These are phyloP conservation scores for Sitta europaea DNA, from an alignment of 2,113 vertebrate species.

Conservation along the genomic window DNA sequence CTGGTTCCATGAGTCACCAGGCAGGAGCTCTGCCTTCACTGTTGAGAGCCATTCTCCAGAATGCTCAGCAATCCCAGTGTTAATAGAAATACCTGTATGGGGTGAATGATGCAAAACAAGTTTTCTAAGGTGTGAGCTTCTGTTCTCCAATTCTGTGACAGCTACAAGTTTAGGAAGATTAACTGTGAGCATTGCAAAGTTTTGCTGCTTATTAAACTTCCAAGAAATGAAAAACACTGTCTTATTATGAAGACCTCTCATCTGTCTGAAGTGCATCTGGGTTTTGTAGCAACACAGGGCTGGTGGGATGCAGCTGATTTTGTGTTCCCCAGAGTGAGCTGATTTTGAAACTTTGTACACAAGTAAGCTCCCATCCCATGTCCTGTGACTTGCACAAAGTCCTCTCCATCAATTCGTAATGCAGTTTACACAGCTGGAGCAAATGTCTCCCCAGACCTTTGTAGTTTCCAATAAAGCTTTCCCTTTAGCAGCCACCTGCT, in stretches of 20 bases:
- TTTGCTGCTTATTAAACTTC: background rate
- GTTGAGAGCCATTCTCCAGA: background rate
- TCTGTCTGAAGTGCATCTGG: background rate
- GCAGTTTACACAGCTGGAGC: conserved; percentile 37
- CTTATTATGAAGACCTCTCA: background rate
- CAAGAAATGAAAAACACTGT: background rate
- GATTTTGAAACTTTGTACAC: background rate
- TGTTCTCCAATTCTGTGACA: background rate
- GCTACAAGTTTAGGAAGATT: background rate
- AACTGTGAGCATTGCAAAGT: background rate
- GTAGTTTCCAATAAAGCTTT: conserved; percentile 41
- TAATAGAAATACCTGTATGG: background rate
- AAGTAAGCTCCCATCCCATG: background rate
- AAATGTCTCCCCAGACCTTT: conserved; percentile 34
- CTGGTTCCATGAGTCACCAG: background rate
- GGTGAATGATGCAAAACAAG: background rate
- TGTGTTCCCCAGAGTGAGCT: background rate
- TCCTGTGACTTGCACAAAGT: background rate
- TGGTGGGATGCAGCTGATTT: background rate
- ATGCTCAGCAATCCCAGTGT: background rate
- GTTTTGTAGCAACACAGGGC: background rate
- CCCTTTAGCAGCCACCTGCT: conserved; percentile 54
- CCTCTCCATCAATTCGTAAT: background rate
- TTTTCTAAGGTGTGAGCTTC: background rate
- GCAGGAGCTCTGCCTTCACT: background rate